phyloP scores from a whole-genome alignment of 2,113 vertebrate species.

The Oncorhynchus clarkii region DNA sequence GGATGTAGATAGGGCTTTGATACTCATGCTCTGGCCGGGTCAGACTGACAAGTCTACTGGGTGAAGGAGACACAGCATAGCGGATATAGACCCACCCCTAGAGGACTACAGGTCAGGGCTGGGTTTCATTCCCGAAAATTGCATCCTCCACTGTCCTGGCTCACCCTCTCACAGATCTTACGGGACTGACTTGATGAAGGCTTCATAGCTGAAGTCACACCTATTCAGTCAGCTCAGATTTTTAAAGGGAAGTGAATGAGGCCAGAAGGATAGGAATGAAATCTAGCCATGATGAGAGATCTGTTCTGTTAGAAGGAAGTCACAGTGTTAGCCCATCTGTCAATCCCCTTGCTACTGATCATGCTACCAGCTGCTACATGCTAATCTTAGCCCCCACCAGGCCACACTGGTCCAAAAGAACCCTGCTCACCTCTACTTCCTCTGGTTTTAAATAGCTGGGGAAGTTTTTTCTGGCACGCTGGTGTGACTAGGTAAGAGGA shows the following conservation, averaged over 20 bases:
- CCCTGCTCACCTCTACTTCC: conserved; percentile 26
- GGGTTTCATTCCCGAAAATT: too few relatives aligned
- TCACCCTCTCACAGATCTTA: too few relatives aligned
- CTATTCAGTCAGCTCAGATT: background rate
- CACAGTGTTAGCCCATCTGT: background rate
- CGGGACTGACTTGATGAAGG: too few relatives aligned
- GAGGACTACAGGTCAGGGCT: too few relatives aligned
- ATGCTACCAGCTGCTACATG: background rate
- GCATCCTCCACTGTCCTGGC: too few relatives aligned
- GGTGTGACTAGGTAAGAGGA: background rate
- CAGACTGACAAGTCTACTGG: too few relatives aligned
- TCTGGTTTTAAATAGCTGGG: conserved; percentile 36
- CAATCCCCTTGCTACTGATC: conserved; percentile 14
- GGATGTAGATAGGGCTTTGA: too few relatives aligned
- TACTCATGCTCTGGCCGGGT: too few relatives aligned
- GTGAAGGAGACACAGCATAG: too few relatives aligned
- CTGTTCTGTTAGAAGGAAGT: background rate
- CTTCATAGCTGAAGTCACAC: too few relatives aligned
- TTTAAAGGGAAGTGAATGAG: background rate
- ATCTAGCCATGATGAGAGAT: background rate
- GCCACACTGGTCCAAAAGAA: conserved; percentile 31
- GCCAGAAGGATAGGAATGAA: background rate
- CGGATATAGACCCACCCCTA: too few relatives aligned
- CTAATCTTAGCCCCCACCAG: conserved; percentile 24
- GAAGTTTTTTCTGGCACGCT: conserved; percentile 28